Conservation (phyloP, 2,113 vertebrate genomes). For the Halichoerus grypus region DNA sequence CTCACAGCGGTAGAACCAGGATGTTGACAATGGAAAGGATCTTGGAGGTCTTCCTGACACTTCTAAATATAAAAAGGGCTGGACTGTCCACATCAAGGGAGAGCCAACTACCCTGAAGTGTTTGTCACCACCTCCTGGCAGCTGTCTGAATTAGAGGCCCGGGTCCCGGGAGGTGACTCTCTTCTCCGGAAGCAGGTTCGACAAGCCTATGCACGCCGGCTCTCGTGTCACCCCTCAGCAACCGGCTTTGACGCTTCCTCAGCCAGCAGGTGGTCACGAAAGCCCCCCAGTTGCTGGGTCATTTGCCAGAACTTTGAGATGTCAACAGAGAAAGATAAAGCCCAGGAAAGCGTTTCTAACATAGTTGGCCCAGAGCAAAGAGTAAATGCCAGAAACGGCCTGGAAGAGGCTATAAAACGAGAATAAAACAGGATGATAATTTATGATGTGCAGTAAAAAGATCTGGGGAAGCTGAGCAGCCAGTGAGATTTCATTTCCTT, state of each 20-base stretch:
- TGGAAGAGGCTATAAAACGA: conserved; percentile 86
- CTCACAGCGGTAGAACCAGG: not conserved
- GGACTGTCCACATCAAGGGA: not conserved
- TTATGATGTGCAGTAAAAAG: conserved; percentile 84
- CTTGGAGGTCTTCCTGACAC: not conserved
- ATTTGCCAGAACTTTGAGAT: not conserved
- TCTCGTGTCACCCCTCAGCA: not conserved
- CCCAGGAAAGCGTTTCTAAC: conserved; percentile 73
- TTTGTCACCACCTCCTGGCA: not conserved
- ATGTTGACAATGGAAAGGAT: not conserved
- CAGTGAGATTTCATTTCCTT: conserved; percentile 73
- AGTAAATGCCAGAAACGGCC: conserved; percentile 82
- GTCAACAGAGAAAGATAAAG: conserved; percentile 51
- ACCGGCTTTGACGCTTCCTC: not conserved
- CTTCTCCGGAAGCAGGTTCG: not conserved
- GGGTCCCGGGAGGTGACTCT: not conserved
- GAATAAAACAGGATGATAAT: conserved; percentile 86
- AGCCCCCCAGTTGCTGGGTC: not conserved
- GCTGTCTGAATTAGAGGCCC: not conserved
- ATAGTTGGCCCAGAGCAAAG: conserved; percentile 62
- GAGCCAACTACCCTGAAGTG: not conserved
- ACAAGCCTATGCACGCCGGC: fast-evolving
- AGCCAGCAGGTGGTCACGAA: not conserved
- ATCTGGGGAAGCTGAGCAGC: conserved; percentile 72
- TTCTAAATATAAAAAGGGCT: not conserved